Evolutionary conservation across 2,113 vertebrate species (phyloP).

Genomic region (Gallinago jamesoni): DNA sequence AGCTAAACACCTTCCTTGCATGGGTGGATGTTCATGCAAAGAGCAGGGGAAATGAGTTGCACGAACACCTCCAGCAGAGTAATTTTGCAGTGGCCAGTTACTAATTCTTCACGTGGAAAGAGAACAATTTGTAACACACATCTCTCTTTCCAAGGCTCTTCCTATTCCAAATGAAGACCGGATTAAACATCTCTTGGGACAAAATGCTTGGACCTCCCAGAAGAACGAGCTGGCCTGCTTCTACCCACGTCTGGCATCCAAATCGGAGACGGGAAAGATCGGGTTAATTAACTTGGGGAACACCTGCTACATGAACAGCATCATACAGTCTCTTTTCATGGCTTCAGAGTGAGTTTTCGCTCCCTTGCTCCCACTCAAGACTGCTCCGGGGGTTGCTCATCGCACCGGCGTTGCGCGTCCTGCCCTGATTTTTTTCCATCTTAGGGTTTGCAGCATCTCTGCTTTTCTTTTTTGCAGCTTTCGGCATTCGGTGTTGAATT

Average conservation of each 20-base stretch:
- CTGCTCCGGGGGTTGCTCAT: not conserved
- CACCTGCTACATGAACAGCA: conserved; percentile 86
- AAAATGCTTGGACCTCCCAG: conserved; percentile 84
- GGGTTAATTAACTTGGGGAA: conserved; percentile 85
- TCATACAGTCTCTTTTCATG: conserved; percentile 85
- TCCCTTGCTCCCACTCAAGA: not conserved
- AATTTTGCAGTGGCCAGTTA: not conserved
- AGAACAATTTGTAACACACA: not conserved
- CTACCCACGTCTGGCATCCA: conserved; percentile 79
- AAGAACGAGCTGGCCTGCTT: conserved; percentile 79
- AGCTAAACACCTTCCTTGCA: not conserved
- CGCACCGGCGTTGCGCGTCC: rapidly evolving
- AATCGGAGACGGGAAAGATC: conserved; percentile 83
- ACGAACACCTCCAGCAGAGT: not conserved
- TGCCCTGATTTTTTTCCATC: not conserved
- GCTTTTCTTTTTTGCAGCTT: conserved; percentile 71
- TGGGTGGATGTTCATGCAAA: not conserved
- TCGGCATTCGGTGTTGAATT: conserved; percentile 78
- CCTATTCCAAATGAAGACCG: conserved; percentile 81
- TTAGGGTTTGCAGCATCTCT: not conserved
- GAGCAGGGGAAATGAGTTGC: not conserved
- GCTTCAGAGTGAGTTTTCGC: conserved; percentile 79
- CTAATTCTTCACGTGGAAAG: not conserved
- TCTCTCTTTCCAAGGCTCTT: conserved; percentile 69
- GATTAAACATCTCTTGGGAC: conserved; percentile 82